Conservation (phyloP, 2,888 invertebrate genomes). For the Lasioglossum calceatum region DNA sequence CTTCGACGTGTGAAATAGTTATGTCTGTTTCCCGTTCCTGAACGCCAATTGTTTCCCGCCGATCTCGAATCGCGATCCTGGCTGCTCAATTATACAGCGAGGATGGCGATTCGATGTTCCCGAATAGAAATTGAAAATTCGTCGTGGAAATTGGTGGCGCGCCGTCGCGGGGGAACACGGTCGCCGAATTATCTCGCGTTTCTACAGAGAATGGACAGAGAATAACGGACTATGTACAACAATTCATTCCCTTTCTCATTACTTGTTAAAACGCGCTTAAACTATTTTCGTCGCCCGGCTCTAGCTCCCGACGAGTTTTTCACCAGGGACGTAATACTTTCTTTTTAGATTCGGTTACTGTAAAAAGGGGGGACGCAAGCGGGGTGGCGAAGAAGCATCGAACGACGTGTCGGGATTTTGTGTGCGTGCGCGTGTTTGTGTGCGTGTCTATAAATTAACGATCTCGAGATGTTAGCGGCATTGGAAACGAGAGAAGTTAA, state of each 20-base stretch:
- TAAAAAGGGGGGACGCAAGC: neutral
- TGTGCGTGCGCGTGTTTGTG: neutral
- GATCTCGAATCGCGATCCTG: constrained; percentile 35
- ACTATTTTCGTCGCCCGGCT: neutral
- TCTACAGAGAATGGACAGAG: constrained; percentile 19
- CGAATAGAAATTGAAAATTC: constrained; percentile 26
- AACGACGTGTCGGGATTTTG: neutral
- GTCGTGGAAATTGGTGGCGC: neutral
- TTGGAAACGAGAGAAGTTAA: neutral
- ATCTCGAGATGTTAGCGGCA: neutral
- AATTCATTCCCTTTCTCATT: constrained; percentile 15
- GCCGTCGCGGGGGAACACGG: neutral
- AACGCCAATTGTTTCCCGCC: constrained; percentile 35
- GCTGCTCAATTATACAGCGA: constrained; percentile 49
- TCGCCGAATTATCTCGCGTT: neutral
- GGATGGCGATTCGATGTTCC: constrained; percentile 21
- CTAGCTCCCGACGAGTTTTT: neutral
- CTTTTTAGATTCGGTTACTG: constrained; percentile 3
- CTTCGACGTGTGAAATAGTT: constrained; percentile 61
- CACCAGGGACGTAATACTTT: constrained; percentile 10
- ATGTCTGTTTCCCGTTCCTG: constrained; percentile 33
- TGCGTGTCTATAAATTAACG: constrained; percentile 32
- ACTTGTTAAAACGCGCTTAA: constrained; percentile 17
- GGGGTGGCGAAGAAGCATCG: constrained; percentile 19
- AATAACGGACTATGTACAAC: constrained; percentile 63